Evolutionary conservation across 2,797 vertebrate genomes (phyloP).

Genomic region (Choloepus didactylus): DNA sequence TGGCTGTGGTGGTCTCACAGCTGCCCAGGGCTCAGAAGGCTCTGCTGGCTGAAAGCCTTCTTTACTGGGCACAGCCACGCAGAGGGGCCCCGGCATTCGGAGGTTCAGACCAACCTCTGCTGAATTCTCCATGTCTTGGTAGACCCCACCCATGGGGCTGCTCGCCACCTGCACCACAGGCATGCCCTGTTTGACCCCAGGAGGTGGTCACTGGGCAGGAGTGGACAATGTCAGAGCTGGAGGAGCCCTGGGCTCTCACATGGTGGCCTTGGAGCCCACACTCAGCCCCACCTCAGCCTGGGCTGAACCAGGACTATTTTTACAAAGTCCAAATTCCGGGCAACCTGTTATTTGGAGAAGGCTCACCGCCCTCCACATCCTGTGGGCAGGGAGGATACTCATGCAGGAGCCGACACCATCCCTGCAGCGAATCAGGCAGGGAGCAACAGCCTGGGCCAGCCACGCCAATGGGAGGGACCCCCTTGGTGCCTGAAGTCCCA

Average conservation of each 20-base stretch:
- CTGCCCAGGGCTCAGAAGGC: neutral
- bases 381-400: conserved; percentile 52
- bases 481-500: neutral
- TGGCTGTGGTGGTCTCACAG: neutral
- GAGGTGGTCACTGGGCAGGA: neutral
- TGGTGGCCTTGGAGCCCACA: neutral
- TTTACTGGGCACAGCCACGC: neutral
- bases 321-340: conserved; percentile 25
- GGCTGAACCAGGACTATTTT: conserved; percentile 61
- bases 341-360: conserved; percentile 41
- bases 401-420: neutral
- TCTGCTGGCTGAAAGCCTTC: neutral
- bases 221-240: neutral
- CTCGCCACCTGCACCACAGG: neutral
- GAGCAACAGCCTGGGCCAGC: neutral
- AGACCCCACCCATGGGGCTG: neutral
- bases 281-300: neutral
- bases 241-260: neutral
- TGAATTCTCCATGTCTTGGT: neutral
- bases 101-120: neutral
- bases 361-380: conserved; percentile 18
- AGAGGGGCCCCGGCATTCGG: neutral
- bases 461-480: neutral
- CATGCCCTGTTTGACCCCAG: neutral
- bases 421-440: neutral